A percentile compares a stretch with the other conserved stretches of the same genome.
Evolutionary conservation across 2,113 vertebrate species (phyloP).

Genomic region (Rhinogobius similis): DNA sequence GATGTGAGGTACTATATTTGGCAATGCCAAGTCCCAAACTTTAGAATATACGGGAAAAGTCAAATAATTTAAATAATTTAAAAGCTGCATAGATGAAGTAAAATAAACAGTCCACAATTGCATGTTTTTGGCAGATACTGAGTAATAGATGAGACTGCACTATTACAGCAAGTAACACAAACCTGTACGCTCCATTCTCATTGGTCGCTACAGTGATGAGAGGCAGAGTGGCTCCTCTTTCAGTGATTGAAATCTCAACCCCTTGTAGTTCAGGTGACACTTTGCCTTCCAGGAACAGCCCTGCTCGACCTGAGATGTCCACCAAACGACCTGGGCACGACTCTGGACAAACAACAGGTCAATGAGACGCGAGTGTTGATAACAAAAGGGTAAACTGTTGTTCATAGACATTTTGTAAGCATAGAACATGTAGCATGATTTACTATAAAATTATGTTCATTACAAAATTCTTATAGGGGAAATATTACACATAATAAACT

Average conservation of each 20-base stretch:
- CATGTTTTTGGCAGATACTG: neutral
- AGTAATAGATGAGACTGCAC: neutral
- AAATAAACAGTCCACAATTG: neutral
- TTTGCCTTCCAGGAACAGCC: slow-evolving; percentile 90
- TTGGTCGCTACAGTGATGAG: slow-evolving; percentile 90
- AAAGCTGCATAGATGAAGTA: neutral
- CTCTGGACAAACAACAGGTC: slow-evolving; percentile 74
- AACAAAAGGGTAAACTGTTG: neutral
- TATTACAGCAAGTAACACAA: slow-evolving; percentile 12
- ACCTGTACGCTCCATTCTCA: slow-evolving; percentile 92
- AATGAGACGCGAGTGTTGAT: neutral
- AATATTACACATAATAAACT: too few species aligned
- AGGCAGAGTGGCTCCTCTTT: slow-evolving; percentile 80
- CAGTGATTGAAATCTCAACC: slow-evolving; percentile 92
- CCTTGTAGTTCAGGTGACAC: slow-evolving; percentile 90
- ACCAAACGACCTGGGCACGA: slow-evolving; percentile 93
- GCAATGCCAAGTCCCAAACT: too few species aligned
- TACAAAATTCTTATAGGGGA: too few species aligned
- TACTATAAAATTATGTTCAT: neutral
- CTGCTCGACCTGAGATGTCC: slow-evolving; percentile 89
- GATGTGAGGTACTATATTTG: too few species aligned
- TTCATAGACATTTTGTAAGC: neutral
- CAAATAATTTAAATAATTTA: neutral
- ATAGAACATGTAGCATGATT: too few species aligned
- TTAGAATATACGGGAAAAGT: neutral